These are phyloP conservation scores for Athene cunicularia DNA, from an alignment of 2,113 vertebrate genomes.

Conservation along the genomic window DNA sequence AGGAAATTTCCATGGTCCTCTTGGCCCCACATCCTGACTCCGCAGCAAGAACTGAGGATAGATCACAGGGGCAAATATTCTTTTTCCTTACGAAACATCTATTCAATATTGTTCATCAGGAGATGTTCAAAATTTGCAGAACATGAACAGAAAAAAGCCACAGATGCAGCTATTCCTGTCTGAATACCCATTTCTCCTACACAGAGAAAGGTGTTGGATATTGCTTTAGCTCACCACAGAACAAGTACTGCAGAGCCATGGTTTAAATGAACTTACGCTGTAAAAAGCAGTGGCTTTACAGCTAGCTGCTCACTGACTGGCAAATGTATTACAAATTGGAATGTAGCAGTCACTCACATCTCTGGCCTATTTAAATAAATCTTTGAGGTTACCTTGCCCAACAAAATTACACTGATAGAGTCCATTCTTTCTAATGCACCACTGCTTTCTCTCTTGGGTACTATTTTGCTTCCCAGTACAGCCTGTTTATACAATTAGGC, in stretches of 20 bases:
- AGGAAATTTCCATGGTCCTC: constrained; percentile 30
- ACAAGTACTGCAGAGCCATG: background rate
- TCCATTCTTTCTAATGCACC: constrained; percentile 3
- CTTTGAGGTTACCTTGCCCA: constrained; percentile 47
- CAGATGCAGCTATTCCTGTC: background rate
- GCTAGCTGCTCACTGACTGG: background rate
- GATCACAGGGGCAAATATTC: background rate
- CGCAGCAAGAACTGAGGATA: background rate
- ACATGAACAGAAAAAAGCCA: background rate
- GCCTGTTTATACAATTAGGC: constrained; percentile 20
- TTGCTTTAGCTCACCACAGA: background rate
- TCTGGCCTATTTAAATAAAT: constrained; percentile 47
- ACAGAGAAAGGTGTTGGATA: background rate
- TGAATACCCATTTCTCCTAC: background rate
- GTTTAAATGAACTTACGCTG: background rate
- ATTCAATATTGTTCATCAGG: background rate
- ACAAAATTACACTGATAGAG: constrained; percentile 2
- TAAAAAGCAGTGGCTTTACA: background rate
- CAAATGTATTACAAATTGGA: background rate
- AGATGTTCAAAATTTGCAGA: background rate
- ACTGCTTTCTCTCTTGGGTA: background rate
- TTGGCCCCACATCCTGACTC: background rate
- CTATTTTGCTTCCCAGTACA: background rate
- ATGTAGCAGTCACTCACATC: background rate
- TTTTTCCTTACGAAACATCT: background rate